Evolutionary conservation across 2,888 invertebrate genomes (phyloP).

Genomic region (Drosophila macrospina): DNA sequence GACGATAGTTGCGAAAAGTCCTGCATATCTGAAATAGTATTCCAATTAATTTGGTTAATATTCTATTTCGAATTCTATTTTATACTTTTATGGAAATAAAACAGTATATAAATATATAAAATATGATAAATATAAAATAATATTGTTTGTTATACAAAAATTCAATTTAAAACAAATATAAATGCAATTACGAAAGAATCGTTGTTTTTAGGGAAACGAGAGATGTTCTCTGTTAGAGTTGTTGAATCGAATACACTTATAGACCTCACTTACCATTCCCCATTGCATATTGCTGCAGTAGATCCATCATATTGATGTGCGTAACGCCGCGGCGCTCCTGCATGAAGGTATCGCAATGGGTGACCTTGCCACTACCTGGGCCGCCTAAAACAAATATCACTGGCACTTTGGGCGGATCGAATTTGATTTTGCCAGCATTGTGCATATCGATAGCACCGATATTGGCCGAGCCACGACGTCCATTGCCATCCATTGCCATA

Average conservation of each 20-base stretch:
- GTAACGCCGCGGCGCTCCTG: slow-evolving; percentile 93
- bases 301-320: slow-evolving; percentile 96
- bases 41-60: background rate
- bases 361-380: slow-evolving; percentile 98
- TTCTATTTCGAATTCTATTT: background rate
- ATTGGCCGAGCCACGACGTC: slow-evolving; percentile 86
- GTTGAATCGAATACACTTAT: too few relatives aligned
- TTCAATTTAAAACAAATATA: too few relatives aligned
- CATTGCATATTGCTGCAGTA: slow-evolving; percentile 94
- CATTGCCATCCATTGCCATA: slow-evolving; percentile 57
- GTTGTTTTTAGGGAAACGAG: background rate
- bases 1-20: slow-evolving; percentile 94
- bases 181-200: too few relatives aligned
- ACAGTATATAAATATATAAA: too few relatives aligned
- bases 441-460: slow-evolving; percentile 90
- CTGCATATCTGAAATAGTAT: slow-evolving; percentile 89
- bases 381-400: slow-evolving; percentile 96
- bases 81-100: too few relatives aligned
- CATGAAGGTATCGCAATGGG: slow-evolving; percentile 96
- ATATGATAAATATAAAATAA: too few relatives aligned
- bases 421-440: slow-evolving; percentile 92
- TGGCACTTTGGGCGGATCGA: slow-evolving; percentile 94
- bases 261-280: slow-evolving; percentile 90
- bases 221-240: background rate
- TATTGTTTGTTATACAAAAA: too few relatives aligned